phyloP scores from a whole-genome alignment of 1,140 invertebrate genomes.

The Ostrea edulis region DNA sequence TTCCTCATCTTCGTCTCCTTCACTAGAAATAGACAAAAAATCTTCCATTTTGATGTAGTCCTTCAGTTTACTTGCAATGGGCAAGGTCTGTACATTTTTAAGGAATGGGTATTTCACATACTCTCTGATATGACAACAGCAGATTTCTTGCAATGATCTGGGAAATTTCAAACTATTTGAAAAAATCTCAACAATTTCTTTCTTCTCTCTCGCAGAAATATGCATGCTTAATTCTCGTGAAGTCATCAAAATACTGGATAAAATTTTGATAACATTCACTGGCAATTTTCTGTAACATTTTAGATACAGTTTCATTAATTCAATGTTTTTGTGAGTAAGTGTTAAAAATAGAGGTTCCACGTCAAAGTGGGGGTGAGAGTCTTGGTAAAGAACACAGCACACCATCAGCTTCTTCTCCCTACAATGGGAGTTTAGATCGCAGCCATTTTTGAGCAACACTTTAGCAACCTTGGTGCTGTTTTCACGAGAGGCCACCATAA shows the following conservation, averaged over 20 bases:
- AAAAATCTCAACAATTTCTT: constrained; percentile 69
- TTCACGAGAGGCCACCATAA: constrained; percentile 70
- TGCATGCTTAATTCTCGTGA: constrained; percentile 64
- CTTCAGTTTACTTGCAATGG: constrained; percentile 69
- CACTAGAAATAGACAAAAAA: constrained; percentile 42
- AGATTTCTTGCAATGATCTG: constrained; percentile 65
- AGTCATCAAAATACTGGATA: constrained; percentile 66
- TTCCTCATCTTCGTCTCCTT: constrained; percentile 58
- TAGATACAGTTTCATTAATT: constrained; percentile 71
- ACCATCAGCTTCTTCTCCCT: constrained; percentile 65
- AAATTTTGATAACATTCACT: constrained; percentile 59
- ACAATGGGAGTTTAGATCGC: constrained; percentile 70
- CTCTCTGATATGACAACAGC: constrained; percentile 65
- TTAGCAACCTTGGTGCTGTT: constrained; percentile 68
- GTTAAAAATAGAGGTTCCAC: constrained; percentile 76
- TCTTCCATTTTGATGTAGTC: constrained; percentile 71
- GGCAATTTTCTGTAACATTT: constrained; percentile 68
- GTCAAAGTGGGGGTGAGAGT: constrained; percentile 76
- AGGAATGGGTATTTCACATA: constrained; percentile 61
- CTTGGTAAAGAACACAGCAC: constrained; percentile 72
- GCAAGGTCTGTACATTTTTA: constrained; percentile 63
- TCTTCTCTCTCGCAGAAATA: constrained; percentile 61
- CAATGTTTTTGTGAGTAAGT: constrained; percentile 72
- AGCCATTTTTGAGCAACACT: constrained; percentile 71
- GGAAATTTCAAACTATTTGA: constrained; percentile 59